Percentiles rank a stretch among this genome's conserved stretches.
Evolutionary conservation across 1,140 invertebrate genomes (phyloP).

Genomic region (Bradysia coprophila): DNA sequence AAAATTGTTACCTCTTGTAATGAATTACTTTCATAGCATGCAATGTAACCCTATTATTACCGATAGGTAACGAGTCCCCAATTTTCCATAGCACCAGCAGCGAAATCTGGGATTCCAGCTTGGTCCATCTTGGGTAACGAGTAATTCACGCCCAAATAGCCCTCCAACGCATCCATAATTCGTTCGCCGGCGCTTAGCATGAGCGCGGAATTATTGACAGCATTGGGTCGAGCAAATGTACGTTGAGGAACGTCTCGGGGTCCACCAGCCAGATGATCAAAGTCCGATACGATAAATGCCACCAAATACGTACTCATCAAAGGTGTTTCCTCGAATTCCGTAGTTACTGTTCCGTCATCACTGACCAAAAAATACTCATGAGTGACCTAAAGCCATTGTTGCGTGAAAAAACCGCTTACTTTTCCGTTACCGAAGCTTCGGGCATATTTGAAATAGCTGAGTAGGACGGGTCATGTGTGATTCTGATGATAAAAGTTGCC

Average conservation of each 20-base stretch:
- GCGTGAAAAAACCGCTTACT: background rate
- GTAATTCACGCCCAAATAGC: constrained; percentile 13
- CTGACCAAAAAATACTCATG: background rate
- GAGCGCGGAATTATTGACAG: constrained; percentile 14
- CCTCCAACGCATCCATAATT: constrained; percentile 13
- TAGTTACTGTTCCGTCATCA: constrained; percentile 9
- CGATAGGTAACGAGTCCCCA: constrained; percentile 21
- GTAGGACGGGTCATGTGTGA: constrained; percentile 35
- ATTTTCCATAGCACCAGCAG: constrained; percentile 23
- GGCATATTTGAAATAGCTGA: constrained; percentile 61
- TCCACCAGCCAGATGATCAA: constrained; percentile 22
- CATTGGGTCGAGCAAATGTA: constrained; percentile 15
- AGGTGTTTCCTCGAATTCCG: constrained; percentile 23
- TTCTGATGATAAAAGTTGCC: constrained; percentile 48
- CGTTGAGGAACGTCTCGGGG: constrained; percentile 26
- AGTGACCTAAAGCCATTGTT: background rate
- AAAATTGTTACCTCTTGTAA: too few species aligned
- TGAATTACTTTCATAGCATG: too few species aligned
- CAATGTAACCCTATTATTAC: background rate
- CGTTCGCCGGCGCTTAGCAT: constrained; percentile 16
- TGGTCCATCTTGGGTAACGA: constrained; percentile 19
- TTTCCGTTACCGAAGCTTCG: constrained; percentile 3
- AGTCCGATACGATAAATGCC: constrained; percentile 46
- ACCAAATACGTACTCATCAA: constrained; percentile 69
- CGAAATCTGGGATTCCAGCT: constrained; percentile 18